Percentiles rank a stretch among this genome's conserved stretches.
Conservation (phyloP, 1,140 invertebrate species). For the Solen grandis region DNA sequence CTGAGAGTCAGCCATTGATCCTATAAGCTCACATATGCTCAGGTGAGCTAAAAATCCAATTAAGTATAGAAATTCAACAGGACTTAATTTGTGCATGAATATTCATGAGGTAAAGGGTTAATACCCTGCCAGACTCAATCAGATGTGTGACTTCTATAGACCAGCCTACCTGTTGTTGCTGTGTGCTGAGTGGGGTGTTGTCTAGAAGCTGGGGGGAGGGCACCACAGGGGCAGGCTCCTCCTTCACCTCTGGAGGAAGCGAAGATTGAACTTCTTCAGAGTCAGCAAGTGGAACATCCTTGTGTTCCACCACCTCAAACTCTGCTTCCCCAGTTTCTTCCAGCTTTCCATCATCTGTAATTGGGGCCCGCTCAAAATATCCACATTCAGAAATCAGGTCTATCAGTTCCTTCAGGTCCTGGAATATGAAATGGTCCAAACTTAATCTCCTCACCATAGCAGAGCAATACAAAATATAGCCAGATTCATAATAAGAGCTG, state of each 20-base stretch:
- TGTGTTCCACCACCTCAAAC: conserved; percentile 56
- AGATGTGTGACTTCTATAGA: no score
- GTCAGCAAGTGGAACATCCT: conserved; percentile 59
- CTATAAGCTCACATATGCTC: no score
- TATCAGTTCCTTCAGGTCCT: conserved; percentile 89
- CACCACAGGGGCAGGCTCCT: conserved; percentile 38
- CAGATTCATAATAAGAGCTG: no score
- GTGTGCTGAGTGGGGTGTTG: conserved; percentile 19
- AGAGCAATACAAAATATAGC: no score
- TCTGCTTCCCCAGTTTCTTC: conserved; percentile 54
- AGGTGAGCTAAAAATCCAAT: no score
- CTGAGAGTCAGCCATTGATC: no score
- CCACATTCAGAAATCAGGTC: conserved; percentile 88
- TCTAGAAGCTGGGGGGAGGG: conserved; percentile 8
- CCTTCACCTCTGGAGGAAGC: conserved; percentile 57
- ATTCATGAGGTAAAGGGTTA: no score
- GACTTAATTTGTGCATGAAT: no score
- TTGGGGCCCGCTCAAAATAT: conserved; percentile 86
- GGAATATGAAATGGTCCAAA: no score
- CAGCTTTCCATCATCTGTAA: conserved; percentile 55
- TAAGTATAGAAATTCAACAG: no score
- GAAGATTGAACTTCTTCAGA: conserved; percentile 64
- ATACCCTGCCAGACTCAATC: no score
- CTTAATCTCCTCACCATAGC: no score
- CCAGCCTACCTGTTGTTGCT: conserved; percentile 4